Evolutionary conservation across 2,888 invertebrate genomes (phyloP).

Genomic region (Synergus japonicus): DNA sequence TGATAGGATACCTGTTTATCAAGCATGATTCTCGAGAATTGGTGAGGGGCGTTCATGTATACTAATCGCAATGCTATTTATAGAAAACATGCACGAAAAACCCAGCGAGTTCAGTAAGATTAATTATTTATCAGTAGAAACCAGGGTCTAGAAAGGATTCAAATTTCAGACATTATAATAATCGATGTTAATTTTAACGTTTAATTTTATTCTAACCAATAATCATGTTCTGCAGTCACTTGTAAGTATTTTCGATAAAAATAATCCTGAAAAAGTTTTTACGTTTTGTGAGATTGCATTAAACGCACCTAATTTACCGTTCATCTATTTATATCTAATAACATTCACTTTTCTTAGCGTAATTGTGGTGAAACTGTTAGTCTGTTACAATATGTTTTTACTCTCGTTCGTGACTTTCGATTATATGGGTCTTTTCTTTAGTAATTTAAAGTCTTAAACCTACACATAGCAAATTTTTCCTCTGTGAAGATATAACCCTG

Average conservation of each 20-base stretch:
- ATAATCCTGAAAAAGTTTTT: constrained; percentile 3
- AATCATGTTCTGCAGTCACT: background rate
- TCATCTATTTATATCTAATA: background rate
- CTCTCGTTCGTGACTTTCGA: constrained; percentile 32
- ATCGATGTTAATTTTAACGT: too few species aligned
- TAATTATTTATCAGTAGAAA: background rate
- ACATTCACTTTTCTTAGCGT: constrained; percentile 34
- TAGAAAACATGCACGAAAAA: background rate
- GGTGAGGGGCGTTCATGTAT: constrained; percentile 20
- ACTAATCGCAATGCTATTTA: background rate
- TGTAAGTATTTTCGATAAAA: background rate
- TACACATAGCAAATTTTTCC: background rate
- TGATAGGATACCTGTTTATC: constrained; percentile 9
- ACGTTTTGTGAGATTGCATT: background rate
- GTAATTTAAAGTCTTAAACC: background rate
- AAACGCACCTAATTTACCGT: constrained; percentile 9
- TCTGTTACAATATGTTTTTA: constrained; percentile 34
- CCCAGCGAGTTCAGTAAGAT: background rate
- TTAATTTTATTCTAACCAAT: too few species aligned
- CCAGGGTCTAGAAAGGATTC: too few species aligned
- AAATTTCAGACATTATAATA: too few species aligned
- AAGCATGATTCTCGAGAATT: background rate
- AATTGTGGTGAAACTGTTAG: constrained; percentile 25
- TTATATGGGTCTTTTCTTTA: background rate
- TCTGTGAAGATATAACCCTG: background rate